Conservation (phyloP, 2,888 invertebrate genomes). For the Aporophyla lueneburgensis region DNA sequence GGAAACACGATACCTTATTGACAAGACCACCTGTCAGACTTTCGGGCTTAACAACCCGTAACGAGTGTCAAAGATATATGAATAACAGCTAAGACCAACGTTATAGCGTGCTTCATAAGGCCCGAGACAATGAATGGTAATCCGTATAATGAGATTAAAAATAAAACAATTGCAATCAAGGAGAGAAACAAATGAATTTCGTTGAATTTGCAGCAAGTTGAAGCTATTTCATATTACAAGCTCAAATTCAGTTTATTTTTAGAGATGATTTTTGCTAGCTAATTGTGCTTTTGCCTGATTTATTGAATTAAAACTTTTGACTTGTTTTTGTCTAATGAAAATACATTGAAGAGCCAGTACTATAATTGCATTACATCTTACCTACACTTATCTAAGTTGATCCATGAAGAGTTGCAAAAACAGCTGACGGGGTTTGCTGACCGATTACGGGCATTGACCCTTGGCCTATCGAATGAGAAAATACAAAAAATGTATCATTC, state of each 20-base stretch:
- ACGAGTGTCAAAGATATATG: neutral
- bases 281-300: too few species aligned
- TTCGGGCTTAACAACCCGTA: neutral
- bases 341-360: neutral
- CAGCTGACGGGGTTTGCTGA: too few species aligned
- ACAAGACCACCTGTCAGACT: neutral
- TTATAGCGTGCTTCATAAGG: neutral
- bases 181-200: neutral
- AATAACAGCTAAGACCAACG: neutral
- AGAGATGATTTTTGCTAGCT: too few species aligned
- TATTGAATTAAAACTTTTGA: neutral
- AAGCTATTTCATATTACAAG: neutral
- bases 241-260: neutral
- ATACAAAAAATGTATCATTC: too few species aligned
- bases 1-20: neutral
- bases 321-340: neutral
- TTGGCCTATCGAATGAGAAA: too few species aligned
- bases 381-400: too few species aligned
- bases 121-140: neutral
- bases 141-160: neutral
- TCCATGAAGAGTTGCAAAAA: too few species aligned
- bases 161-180: neutral
- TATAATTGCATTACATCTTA: neutral
- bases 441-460: too few species aligned
- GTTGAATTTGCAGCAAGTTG: neutral